Base-by-base conservation (phyloP, 2,113 vertebrate genomes). In the Pipra filicauda region DNA sequence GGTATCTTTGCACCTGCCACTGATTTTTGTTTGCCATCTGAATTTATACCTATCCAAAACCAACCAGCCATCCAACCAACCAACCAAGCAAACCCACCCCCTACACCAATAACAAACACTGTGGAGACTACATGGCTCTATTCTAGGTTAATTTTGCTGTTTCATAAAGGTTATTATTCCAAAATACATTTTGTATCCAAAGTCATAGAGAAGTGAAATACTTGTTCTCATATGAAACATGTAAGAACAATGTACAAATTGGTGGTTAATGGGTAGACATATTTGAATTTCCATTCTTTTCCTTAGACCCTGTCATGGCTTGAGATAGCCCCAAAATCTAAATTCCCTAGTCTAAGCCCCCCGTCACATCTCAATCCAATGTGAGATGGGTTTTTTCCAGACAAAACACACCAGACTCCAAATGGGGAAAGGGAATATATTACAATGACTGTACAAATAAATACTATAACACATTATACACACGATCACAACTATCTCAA, bases 261-360 rank as follows among this genome's bases (percentile, higher is more conserved):
- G 28, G 24, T 28, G 59, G 20, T 24, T 43, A 84, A 83, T 51
- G 30, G 26, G 39, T 31, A 91, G 61, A 41, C 33, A 33, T 91
- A 73, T 94, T 80, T 65, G n/a, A 90, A 84, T 88, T 80, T 26
- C n/a, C 65, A 37, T 88, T 55, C n/a, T 92, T 94, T 89, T 88
- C 48, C 66, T 96, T 78, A 88, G 30, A 95, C 78, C 37, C 37
- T 37, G 37, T 37, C 37, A 37, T 37, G 37, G 37, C 8, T 37
- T 37, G 37, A 37, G 37, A 37, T 8, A 37, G 37, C 37, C 37
- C 37, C 37, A 37, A 37, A 37, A 37, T 37, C 37, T 37, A 37
- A 37, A 37, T 37, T 37, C 37, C 37, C 37, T 37, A 37, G 37
- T 37, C 37, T 37, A 37, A 37, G 37, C 37, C 37, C 37, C 37